Evolutionary conservation across 2,113 vertebrate genomes (phyloP).

Genomic region (Cyrtonyx montezumae): DNA sequence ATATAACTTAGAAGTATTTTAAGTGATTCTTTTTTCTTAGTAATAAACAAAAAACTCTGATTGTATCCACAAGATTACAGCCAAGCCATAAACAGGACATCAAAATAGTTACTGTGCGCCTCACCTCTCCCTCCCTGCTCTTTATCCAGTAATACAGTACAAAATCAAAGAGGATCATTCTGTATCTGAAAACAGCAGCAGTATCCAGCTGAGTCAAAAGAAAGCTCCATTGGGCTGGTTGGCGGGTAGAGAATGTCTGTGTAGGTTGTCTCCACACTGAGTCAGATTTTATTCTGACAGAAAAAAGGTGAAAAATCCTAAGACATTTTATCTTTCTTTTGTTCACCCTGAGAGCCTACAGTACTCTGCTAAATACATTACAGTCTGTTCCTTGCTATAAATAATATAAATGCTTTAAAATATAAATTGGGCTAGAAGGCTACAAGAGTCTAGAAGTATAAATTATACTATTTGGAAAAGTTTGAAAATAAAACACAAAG

Average conservation of each 20-base stretch:
- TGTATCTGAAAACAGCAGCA: conserved; percentile 51
- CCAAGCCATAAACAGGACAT: accelerated
- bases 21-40: background rate
- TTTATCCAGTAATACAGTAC: background rate
- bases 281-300: conserved; percentile 43
- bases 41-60: background rate
- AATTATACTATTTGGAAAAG: conserved; percentile 7
- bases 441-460: background rate
- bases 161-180: conserved; percentile 49
- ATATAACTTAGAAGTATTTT: background rate
- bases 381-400: conserved; percentile 42
- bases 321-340: conserved; percentile 54
- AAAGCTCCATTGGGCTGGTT: conserved; percentile 16
- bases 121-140: conserved; percentile 3
- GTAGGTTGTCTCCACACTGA: conserved; percentile 37
- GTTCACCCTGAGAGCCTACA: conserved; percentile 19
- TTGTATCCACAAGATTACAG: background rate
- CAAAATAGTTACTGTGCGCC: background rate
- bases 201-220: conserved; percentile 61
- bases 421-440: conserved; percentile 22
- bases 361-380: conserved; percentile 45
- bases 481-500: background rate
- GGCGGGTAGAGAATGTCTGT: background rate
- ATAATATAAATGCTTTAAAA: conserved; percentile 23
- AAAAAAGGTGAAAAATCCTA: conserved; percentile 36